These are phyloP conservation scores for Drosophila fungiperda DNA, from an alignment of 2,888 invertebrate genomes.

Conservation along the genomic window DNA sequence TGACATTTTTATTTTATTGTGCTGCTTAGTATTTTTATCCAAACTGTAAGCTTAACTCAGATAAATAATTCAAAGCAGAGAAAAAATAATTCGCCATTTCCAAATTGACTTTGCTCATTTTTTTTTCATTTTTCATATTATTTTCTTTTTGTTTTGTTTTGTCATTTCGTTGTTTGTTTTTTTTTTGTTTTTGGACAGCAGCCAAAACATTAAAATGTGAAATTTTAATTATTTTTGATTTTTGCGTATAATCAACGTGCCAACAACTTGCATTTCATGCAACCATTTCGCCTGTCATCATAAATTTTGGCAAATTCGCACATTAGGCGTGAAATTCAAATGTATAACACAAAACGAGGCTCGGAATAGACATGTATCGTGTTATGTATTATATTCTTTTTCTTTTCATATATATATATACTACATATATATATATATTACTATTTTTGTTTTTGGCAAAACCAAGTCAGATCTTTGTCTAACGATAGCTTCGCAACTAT, in stretches of 20 bases:
- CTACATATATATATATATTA: background rate
- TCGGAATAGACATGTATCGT: background rate
- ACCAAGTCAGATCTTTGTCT: slow-evolving; percentile 14
- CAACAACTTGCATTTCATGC: slow-evolving; percentile 57
- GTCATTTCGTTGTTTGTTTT: slow-evolving; percentile 50
- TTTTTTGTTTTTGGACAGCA: slow-evolving; percentile 39
- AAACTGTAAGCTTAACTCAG: background rate
- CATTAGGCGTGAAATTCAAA: slow-evolving; percentile 69
- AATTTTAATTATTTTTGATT: slow-evolving; percentile 82
- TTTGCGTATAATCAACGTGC: slow-evolving; percentile 81
- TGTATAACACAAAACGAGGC: background rate
- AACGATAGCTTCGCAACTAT: slow-evolving; percentile 20
- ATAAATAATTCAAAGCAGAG: slow-evolving; percentile 3
- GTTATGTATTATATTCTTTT: background rate
- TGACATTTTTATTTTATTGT: background rate
- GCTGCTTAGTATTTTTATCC: background rate
- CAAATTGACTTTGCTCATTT: background rate
- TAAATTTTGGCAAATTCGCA: slow-evolving; percentile 77
- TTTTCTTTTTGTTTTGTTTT: slow-evolving; percentile 13
- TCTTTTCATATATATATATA: background rate
- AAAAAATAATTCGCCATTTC: slow-evolving; percentile 16
- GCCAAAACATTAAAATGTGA: slow-evolving; percentile 79
- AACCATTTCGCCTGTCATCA: slow-evolving; percentile 72
- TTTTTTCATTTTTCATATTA: slow-evolving; percentile 10
- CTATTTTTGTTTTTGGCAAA: background rate